Evolutionary conservation across 2,888 invertebrate genomes (phyloP).

Genomic region (Lasius platythorax): DNA sequence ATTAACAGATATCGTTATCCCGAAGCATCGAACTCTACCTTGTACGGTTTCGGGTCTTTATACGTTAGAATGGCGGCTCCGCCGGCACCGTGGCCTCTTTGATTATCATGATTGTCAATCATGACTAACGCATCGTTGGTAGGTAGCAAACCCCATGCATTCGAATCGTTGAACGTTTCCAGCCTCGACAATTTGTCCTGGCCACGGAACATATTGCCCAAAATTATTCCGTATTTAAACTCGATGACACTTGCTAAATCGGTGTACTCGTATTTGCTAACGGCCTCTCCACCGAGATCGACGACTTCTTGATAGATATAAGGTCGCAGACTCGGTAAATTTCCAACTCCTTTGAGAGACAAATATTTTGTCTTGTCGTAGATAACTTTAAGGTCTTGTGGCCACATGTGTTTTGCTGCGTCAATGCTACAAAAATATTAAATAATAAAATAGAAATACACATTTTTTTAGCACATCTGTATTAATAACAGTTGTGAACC

Average conservation of each 20-base stretch:
- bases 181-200: conserved; percentile 89
- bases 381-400: conserved; percentile 90
- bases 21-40: conserved; percentile 17
- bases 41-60: conserved; percentile 90
- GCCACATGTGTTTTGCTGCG: conserved; percentile 93
- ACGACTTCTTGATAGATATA: conserved; percentile 93
- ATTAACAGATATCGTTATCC: neutral
- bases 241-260: conserved; percentile 90
- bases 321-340: conserved; percentile 88
- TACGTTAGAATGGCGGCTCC: conserved; percentile 89
- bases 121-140: conserved; percentile 90
- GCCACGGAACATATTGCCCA: conserved; percentile 88
- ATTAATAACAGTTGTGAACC: neutral
- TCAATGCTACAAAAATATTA: conserved; percentile 87
- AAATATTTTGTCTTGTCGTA: conserved; percentile 88
- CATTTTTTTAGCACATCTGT: neutral
- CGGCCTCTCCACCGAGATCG: conserved; percentile 88
- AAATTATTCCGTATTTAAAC: conserved; percentile 88
- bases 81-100: conserved; percentile 89
- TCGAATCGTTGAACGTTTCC: conserved; percentile 87
- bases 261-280: conserved; percentile 84
- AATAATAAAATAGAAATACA: neutral
- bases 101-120: conserved; percentile 97
- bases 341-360: conserved; percentile 86
- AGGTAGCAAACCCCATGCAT: conserved; percentile 89